phyloP scores from a whole-genome alignment of 1,140 invertebrate species.

The Megalopta genalis region DNA sequence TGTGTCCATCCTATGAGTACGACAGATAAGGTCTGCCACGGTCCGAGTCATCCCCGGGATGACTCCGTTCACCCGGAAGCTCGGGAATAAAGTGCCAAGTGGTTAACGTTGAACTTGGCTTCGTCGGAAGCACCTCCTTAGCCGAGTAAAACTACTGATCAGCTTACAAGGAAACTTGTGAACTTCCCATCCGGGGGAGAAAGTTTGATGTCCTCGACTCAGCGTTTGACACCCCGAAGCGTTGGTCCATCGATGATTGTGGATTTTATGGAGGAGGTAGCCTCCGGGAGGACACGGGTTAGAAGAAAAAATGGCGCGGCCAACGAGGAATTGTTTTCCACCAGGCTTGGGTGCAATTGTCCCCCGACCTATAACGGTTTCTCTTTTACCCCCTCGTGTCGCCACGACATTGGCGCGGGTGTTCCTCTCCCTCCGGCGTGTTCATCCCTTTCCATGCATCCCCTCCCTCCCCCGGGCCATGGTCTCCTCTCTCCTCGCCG shows the following conservation, averaged over 20 bases:
- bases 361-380: slow-evolving; percentile 57
- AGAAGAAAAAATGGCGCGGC: slow-evolving; percentile 66
- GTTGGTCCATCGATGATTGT: too few species aligned
- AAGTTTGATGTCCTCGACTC: slow-evolving; percentile 1
- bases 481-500: slow-evolving; percentile 64
- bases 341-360: slow-evolving; percentile 65
- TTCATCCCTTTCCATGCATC: slow-evolving; percentile 65
- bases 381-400: slow-evolving; percentile 57
- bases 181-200: slow-evolving; percentile 10
- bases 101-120: background rate
- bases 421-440: slow-evolving; percentile 53
- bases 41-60: too few species aligned
- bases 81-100: background rate
- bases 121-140: slow-evolving; percentile 14
- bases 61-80: background rate
- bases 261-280: background rate
- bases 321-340: slow-evolving; percentile 66
- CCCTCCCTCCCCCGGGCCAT: slow-evolving; percentile 55
- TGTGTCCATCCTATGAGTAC: too few species aligned
- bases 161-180: slow-evolving; percentile 14
- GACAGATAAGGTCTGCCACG: background rate
- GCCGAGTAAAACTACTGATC: slow-evolving; percentile 8
- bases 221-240: too few species aligned
- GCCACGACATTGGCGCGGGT: slow-evolving; percentile 59
- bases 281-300: background rate